Base-by-base conservation (phyloP, 2,113 vertebrate species). In the Paramisgurnus dabryanus region DNA sequence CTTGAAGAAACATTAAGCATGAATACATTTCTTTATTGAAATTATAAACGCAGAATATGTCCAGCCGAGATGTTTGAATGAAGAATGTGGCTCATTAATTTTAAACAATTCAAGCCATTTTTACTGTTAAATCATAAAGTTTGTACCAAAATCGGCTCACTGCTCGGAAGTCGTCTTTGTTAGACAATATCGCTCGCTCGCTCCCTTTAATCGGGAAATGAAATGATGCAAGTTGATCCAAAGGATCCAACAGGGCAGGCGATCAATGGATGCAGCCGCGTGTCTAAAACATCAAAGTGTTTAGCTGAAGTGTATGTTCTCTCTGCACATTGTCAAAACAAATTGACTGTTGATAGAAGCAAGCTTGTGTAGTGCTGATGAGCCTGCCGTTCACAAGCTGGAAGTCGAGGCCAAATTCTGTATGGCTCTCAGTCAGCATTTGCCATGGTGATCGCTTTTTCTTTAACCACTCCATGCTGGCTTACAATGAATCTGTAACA, bases 281-380 rank as follows among this genome's bases (percentile, higher is more conserved):
- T 74, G 58, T 58, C 63, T 55, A 15, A 53, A 60, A 79, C 76
- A 76, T 79, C 66, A 82, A 82, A 85, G 83, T 71, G 69, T 70
- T 34, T 67, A 70, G 80, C 70, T 79, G 65, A 43, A 75, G 76
- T 72, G 27, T 50, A 47, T 63, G 43, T 55, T 34, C 69, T 71
- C 78, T 73, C 57, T 63, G 57, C 49, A 50, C 67, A 71, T 43
- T 83, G 81, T 83, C 79, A 81, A 75, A 81, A 78, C 49, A 41
- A 81, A 85, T 79, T 76, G 68, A 70, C 66, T 72, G 66, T 76
- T 81, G 55, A 68, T 41, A 39, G 60, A 66, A 64, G 40, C 60
- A 41, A 22, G 76, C 77, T 78, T 78, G 69, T 85, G 45, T 78
- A n/a, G 61, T 49, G 22, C 61, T 85, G 82, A 83, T 81, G 70